phyloP scores from a whole-genome alignment of 2,113 vertebrate genomes.

The Nothobranchius kuhntae region DNA sequence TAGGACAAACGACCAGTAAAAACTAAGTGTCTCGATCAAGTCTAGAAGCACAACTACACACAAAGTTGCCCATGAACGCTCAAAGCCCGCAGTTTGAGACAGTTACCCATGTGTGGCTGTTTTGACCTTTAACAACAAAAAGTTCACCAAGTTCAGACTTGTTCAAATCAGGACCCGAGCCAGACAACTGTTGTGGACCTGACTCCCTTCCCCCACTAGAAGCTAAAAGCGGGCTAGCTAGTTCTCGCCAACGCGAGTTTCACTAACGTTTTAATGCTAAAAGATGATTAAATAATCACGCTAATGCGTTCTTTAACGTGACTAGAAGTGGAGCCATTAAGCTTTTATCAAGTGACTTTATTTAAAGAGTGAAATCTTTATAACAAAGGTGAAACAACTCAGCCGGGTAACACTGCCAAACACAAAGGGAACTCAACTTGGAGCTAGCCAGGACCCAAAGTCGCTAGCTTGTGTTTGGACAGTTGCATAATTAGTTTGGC shows the following conservation, averaged over 20 bases:
- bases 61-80: neutral
- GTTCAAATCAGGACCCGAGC: constrained; percentile 64
- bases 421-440: constrained; percentile 82
- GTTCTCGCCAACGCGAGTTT: constrained; percentile 39
- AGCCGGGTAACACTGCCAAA: constrained; percentile 60
- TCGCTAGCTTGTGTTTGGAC: constrained; percentile 45
- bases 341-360: neutral
- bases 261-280: constrained; percentile 34
- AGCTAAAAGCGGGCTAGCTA: constrained; percentile 55
- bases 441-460: constrained; percentile 56
- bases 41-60: neutral
- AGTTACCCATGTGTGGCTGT: neutral
- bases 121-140: constrained; percentile 39
- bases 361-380: neutral
- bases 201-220: constrained; percentile 76
- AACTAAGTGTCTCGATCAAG: neutral
- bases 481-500: constrained; percentile 1
- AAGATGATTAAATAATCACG: neutral
- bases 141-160: constrained; percentile 75
- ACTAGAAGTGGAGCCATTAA: neutral
- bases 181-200: constrained; percentile 73
- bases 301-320: neutral
- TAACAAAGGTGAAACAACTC: constrained; percentile 47
- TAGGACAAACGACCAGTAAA: constrained; percentile 27
- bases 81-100: neutral